These are phyloP conservation scores for Coluber constrictor DNA, from an alignment of 2,797 vertebrate species.

Conservation along the genomic window DNA sequence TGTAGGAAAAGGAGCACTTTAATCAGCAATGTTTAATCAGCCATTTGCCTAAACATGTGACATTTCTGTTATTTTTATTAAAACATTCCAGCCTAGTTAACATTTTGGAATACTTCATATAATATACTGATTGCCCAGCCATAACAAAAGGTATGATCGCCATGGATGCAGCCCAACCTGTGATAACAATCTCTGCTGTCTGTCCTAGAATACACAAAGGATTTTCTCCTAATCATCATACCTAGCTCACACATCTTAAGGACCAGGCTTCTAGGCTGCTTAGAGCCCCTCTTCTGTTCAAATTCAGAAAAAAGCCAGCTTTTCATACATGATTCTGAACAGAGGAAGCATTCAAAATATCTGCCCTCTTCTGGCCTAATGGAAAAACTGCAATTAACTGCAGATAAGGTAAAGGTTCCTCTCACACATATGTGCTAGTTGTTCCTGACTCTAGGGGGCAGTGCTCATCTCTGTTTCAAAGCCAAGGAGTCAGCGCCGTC, in stretches of 20 bases:
- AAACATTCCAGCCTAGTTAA: neutral
- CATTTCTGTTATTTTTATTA: neutral
- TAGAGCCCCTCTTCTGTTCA: neutral
- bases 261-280: neutral
- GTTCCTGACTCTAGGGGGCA: too few relatives aligned
- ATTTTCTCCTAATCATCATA: neutral
- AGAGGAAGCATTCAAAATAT: neutral
- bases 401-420: neutral
- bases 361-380: conserved; percentile 3
- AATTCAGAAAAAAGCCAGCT: neutral
- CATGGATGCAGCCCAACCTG: neutral
- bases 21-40: too few relatives aligned
- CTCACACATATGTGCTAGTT: too few relatives aligned
- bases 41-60: neutral
- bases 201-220: neutral
- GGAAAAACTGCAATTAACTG: neutral
- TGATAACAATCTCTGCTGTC: neutral
- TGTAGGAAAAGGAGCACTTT: neutral
- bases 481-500: too few relatives aligned
- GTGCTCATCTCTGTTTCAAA: too few relatives aligned
- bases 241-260: neutral
- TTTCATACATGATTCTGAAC: neutral
- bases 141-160: neutral
- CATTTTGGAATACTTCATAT: neutral
- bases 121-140: neutral